Evolutionary conservation across 2,113 vertebrate species (phyloP).

Genomic region (Datnioides undecimradiatus): DNA sequence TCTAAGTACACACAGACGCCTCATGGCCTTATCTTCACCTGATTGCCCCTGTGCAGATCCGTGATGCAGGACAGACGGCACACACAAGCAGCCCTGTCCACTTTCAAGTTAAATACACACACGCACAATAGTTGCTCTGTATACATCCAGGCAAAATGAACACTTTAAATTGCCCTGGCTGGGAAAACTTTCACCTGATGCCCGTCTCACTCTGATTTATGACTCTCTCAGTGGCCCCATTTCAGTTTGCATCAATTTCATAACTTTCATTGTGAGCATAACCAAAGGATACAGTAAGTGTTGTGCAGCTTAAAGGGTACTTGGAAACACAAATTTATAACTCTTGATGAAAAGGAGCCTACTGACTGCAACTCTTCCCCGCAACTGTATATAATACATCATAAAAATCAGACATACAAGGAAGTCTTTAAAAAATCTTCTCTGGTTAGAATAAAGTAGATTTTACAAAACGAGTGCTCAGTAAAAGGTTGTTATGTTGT

Average conservation of each 20-base stretch:
- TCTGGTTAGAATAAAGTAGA: not conserved
- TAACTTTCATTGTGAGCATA: conserved; percentile 15
- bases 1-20: conserved; percentile 79
- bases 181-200: conserved; percentile 82
- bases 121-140: conserved; percentile 26
- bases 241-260: conserved; percentile 35
- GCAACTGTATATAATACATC: not conserved
- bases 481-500: too few relatives aligned
- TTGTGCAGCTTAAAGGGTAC: conserved; percentile 12
- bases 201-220: conserved; percentile 71
- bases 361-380: not conserved
- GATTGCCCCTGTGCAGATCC: conserved; percentile 77
- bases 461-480: not conserved
- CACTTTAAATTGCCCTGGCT: conserved; percentile 35
- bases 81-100: conserved; percentile 34
- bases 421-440: not conserved
- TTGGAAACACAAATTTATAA: not conserved
- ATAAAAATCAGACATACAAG: not conserved
- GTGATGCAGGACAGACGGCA: conserved; percentile 67
- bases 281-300: conserved; percentile 18
- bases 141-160: conserved; percentile 16
- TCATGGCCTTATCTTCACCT: conserved; percentile 77
- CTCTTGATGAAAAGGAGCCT: not conserved
- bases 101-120: conserved; percentile 34
- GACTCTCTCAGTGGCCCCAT: conserved; percentile 8